Conservation (phyloP, 2,888 invertebrate species). For the Drosophila nigricruria region DNA sequence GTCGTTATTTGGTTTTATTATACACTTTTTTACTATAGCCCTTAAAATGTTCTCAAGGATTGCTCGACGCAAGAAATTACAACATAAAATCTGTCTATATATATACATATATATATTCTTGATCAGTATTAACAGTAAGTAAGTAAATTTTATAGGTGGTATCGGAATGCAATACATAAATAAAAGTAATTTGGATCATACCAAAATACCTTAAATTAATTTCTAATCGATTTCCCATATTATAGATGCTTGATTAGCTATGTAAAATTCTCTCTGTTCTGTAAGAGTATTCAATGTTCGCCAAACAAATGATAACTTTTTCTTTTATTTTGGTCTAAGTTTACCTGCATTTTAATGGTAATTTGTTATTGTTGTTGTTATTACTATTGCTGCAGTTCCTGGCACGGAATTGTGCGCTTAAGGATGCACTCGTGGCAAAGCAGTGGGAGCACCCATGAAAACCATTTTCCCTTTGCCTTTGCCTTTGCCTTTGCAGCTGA, state of each 20-base stretch:
- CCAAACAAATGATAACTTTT: not conserved
- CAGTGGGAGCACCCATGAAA: not conserved
- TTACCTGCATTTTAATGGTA: slow-evolving; percentile 45
- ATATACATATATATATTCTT: not conserved
- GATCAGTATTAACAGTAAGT: not conserved
- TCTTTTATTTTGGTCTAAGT: slow-evolving; percentile 11
- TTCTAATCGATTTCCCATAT: not conserved
- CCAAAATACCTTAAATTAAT: not conserved
- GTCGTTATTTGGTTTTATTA: slow-evolving; percentile 43
- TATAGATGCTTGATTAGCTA: not conserved
- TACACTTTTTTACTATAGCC: not conserved
- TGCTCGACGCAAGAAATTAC: not conserved
- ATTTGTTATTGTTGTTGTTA: slow-evolving; percentile 35
- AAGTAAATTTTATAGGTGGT: too few species aligned
- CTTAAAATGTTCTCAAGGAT: not conserved
- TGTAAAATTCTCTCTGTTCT: not conserved
- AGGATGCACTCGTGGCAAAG: slow-evolving; percentile 32
- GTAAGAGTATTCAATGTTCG: not conserved
- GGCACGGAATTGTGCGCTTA: slow-evolving; percentile 70
- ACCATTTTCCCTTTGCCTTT: not conserved
- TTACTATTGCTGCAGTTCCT: slow-evolving; percentile 35
- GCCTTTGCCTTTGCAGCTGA: not conserved
- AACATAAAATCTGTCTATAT: not conserved
- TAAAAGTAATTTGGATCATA: not conserved
- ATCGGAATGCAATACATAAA: not conserved